Percentiles rank a stretch among this genome's conserved stretches.
Evolutionary conservation across 2,888 invertebrate genomes (phyloP).

Genomic region (Lasioglossum pauxillum): DNA sequence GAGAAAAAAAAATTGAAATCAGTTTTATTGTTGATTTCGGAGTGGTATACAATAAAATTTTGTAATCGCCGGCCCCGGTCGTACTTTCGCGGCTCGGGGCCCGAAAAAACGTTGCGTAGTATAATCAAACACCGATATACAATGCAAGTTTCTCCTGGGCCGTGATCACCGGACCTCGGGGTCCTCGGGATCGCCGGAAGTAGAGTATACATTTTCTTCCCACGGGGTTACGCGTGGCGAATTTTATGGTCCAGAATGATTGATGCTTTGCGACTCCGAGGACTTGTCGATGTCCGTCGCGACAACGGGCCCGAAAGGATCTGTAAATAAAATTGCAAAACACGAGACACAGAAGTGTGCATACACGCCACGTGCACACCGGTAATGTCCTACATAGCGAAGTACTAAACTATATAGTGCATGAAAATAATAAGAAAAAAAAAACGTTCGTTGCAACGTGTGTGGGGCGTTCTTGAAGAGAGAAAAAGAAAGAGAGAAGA

Average conservation of each 20-base stretch:
- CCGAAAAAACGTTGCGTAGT: constrained; percentile 81
- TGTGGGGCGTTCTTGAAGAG: constrained; percentile 52
- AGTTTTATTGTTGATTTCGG: constrained; percentile 81
- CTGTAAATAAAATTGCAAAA: constrained; percentile 64
- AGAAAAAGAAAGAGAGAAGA: no score
- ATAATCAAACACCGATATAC: constrained; percentile 81
- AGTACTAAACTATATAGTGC: constrained; percentile 71
- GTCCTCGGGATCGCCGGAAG: constrained; percentile 53
- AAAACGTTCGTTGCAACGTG: constrained; percentile 62
- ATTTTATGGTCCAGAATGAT: background rate
- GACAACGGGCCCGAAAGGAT: constrained; percentile 54
- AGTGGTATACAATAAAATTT: constrained; percentile 82
- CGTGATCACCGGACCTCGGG: constrained; percentile 64
- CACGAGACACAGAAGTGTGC: constrained; percentile 63
- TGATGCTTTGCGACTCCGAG: constrained; percentile 48
- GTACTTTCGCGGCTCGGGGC: constrained; percentile 76
- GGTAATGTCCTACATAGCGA: constrained; percentile 73
- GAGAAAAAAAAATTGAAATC: constrained; percentile 67
- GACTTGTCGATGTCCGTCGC: constrained; percentile 44
- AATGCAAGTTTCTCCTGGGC: constrained; percentile 75
- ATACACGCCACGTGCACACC: constrained; percentile 73
- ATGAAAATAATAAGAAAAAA: constrained; percentile 66
- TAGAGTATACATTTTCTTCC: constrained; percentile 9
- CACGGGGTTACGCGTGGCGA: background rate
- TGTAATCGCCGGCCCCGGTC: constrained; percentile 77